phyloP scores from a whole-genome alignment of 1,140 invertebrate species.

The Teleogryllus occipitalis region DNA sequence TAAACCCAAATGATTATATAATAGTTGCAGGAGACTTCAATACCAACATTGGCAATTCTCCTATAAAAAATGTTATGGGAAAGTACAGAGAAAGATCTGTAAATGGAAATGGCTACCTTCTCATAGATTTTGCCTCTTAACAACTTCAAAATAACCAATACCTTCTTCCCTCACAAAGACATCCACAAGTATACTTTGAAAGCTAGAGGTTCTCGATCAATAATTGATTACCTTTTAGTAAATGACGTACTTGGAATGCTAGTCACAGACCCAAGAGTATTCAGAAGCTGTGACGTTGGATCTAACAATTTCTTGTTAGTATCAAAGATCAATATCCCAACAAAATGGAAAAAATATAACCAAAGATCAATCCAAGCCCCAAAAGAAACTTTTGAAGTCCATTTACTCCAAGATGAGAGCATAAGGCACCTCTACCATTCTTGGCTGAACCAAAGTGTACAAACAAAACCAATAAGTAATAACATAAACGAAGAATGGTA shows the following conservation, averaged over 20 bases:
- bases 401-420: background rate
- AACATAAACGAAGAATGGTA: background rate
- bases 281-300: background rate
- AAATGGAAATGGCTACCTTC: background rate
- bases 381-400: background rate
- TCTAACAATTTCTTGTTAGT: background rate
- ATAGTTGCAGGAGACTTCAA: background rate
- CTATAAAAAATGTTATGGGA: background rate
- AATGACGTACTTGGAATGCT: background rate
- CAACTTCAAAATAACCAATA: conserved; percentile 7
- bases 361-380: background rate
- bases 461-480: background rate
- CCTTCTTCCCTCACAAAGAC: background rate
- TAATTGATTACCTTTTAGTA: background rate
- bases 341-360: background rate
- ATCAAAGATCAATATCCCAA: background rate
- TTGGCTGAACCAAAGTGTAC: background rate
- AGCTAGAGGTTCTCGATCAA: background rate
- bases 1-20: background rate
- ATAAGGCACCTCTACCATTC: background rate
- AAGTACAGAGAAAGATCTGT: background rate
- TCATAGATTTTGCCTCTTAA: background rate
- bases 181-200: background rate
- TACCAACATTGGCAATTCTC: too few species aligned
- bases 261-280: background rate